phyloP scores from a whole-genome alignment of 1,140 invertebrate genomes.

The Oreohelix idahoensis region DNA sequence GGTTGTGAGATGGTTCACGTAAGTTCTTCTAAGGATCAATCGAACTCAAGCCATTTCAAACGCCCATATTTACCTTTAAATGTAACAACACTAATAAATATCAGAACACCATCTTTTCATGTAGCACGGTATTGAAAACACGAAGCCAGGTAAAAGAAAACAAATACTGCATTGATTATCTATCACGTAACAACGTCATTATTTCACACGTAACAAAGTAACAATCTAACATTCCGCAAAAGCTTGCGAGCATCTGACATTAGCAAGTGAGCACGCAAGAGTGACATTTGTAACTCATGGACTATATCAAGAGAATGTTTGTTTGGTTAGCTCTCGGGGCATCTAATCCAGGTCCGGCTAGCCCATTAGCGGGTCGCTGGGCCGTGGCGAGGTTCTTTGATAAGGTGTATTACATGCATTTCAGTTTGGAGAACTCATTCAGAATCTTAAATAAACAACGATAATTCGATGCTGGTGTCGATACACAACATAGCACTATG shows the following conservation, averaged over 20 bases:
- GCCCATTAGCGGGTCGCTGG: constrained; percentile 1
- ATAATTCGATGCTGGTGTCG: background rate
- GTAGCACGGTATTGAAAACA: no score
- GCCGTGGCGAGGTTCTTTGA: background rate
- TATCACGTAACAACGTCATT: background rate
- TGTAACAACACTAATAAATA: no score
- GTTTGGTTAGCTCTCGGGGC: background rate
- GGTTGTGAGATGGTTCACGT: no score
- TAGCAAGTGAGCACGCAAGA: constrained; percentile 11
- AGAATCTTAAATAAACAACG: background rate
- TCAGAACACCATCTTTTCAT: no score
- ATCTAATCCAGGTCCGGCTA: background rate
- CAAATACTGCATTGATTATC: no score
- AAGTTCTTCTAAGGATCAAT: no score
- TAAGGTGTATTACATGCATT: background rate
- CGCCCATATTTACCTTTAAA: no score
- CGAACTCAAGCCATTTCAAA: no score
- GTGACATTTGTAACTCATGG: background rate
- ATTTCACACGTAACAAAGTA: background rate
- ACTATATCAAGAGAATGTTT: background rate
- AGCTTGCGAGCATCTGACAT: background rate
- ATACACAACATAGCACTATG: background rate
- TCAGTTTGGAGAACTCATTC: background rate
- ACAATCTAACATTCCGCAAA: background rate
- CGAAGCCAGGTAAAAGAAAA: no score